Conservation (phyloP, 2,113 vertebrate species). For the Planiliza haematocheilus region DNA sequence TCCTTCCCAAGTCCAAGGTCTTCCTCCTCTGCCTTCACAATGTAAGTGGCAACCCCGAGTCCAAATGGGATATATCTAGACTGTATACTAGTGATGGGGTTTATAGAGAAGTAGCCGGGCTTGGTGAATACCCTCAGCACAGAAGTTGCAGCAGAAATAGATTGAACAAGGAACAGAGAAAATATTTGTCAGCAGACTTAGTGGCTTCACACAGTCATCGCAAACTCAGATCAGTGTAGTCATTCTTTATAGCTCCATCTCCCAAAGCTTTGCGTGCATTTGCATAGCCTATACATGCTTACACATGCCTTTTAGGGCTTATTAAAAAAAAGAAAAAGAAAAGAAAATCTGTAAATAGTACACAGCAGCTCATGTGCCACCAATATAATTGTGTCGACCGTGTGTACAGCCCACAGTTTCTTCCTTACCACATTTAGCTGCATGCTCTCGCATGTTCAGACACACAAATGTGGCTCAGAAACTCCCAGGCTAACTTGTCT, state of each 20-base stretch:
- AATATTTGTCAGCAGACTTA: too few species aligned
- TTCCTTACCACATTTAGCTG: constrained; percentile 22
- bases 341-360: neutral
- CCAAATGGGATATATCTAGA: too few species aligned
- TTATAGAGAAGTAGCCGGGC: too few species aligned
- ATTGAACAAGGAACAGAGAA: neutral
- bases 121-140: neutral
- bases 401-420: neutral
- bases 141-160: neutral
- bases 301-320: neutral
- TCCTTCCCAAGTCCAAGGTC: constrained; percentile 38
- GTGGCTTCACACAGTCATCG: too few species aligned
- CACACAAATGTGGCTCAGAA: constrained; percentile 23
- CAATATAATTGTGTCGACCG: constrained; percentile 1
- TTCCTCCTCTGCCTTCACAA: constrained; percentile 13
- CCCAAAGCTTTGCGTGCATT: neutral
- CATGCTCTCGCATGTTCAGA: constrained; percentile 22
- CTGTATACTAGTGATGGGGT: too few species aligned
- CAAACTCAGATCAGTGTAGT: neutral
- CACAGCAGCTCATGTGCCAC: neutral
- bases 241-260: neutral
- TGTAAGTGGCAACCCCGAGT: constrained; percentile 15
- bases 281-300: neutral
- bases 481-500: constrained; percentile 47
- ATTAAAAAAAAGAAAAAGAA: neutral